phyloP scores from a whole-genome alignment of 2,888 invertebrate genomes.

The Nipponacmea schrenckii region DNA sequence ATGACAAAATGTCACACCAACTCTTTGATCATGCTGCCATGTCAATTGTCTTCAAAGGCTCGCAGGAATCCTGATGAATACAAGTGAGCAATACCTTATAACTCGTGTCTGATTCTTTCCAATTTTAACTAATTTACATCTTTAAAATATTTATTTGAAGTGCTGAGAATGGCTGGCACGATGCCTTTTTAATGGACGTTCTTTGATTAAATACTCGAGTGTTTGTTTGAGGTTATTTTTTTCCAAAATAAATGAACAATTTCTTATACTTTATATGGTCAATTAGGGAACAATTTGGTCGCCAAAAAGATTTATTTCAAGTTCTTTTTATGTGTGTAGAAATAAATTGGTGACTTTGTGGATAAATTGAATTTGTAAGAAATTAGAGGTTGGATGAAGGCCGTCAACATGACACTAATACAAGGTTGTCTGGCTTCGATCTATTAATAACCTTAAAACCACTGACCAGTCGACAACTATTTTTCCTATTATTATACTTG shows the following conservation, averaged over 20 bases:
- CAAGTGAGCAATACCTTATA: conserved; percentile 7
- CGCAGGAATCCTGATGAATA: neutral
- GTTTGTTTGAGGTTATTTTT: neutral
- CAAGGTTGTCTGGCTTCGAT: too few species aligned
- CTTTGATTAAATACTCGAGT: neutral
- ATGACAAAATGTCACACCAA: neutral
- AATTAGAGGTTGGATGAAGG: too few species aligned
- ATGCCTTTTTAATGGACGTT: neutral
- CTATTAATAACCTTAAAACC: too few species aligned
- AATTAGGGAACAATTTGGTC: too few species aligned
- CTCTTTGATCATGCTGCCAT: conserved; percentile 3
- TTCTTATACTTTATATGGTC: too few species aligned
- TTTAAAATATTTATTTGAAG: conserved; percentile 8
- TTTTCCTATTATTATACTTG: too few species aligned
- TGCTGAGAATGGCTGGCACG: neutral
- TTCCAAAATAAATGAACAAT: neutral
- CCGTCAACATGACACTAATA: too few species aligned
- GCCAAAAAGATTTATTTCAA: too few species aligned
- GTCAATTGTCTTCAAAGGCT: conserved; percentile 7
- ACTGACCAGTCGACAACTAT: too few species aligned
- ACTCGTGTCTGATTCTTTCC: neutral
- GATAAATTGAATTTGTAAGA: too few species aligned
- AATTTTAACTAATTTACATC: neutral
- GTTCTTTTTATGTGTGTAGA: too few species aligned
- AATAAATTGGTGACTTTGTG: too few species aligned